Base-by-base conservation (phyloP, 2,113 vertebrate genomes). In the Nanger granti region DNA sequence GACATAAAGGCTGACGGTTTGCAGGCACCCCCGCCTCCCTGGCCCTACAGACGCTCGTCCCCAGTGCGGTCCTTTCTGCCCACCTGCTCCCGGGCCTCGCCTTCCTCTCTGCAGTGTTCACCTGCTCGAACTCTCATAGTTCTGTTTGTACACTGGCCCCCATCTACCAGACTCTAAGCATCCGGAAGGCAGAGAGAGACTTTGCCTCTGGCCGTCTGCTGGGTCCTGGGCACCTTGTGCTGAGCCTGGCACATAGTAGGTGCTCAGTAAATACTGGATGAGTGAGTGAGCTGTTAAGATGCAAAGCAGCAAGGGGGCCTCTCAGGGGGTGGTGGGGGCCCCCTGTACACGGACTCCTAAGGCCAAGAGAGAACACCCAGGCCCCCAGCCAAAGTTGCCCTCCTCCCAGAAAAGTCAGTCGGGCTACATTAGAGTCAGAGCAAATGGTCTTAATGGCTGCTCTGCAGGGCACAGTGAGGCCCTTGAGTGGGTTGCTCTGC, bases 401-500 rank as follows among this genome's bases (percentile, higher is more conserved):
- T 24, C n/a, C 84, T 88, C 20, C 79, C 7, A 41, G 52, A 55
- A 28, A 69, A 29, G 80, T 26, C 0, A 11, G 34, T 17, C 7
- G 26, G 41, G 0, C 9, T 14, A 2, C 9, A 2, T 13, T 22
- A 8, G 7, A 62, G 26, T n/a, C 89, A 89, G 55, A 22, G 49
- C 26, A 4, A 12, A 2, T 0, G 47, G 82, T 62, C 31, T 12
- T 3, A 0, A 8, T 4, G 47, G 28, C 20, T 18, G 44, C 28
- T 60, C 18, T 54, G 93, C 5, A 20, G 86, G n/a, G 44, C 1
- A 0, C 20, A 41, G 34, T 0, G 0, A 8, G 15, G 28, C 9
- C 29, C 41, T 10, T 1, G 41, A 44, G 80, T 0, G 0, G 22
- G 86, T 54, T 3, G 7, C 9, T 1, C 18, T 2, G 41, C 0